Base-by-base conservation (phyloP, 2,888 invertebrate species). In the Priocnemis perturbator region DNA sequence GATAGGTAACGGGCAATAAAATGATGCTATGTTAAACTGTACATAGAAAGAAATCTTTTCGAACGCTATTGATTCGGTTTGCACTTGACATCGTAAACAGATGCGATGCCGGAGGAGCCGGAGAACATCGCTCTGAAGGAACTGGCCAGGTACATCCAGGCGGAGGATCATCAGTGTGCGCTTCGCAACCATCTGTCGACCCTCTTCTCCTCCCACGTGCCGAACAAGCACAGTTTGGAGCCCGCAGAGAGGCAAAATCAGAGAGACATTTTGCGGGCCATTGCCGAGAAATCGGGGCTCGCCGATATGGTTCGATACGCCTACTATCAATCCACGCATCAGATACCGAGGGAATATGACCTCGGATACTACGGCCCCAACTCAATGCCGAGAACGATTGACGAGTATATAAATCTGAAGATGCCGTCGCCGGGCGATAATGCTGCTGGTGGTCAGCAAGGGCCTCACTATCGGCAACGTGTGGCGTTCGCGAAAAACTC, bases 111-210 rank as follows among this genome's bases (percentile, higher is more conserved):
- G 14, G 83, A 83, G 21, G 69, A 77, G n/a, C 62, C 82, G 57
- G 77, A 83, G 37, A 78, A 82, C 60, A 67, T 80, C 9, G 77
- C 69, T 11, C 64, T 87, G 17, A 81, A 85, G 60, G 78, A 85
- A 20, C 37, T 88, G 26, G 77, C 81, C n/a, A 78, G 81, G 17
- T 82, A 82, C 45, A 64, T 87, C 37, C 82, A 86, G 53, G 61
- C 78, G 3, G 76, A 81, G 15, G 71, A 67, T 63, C 53, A 60
- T 9, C 65, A 63, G 30, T 63, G 5, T 56, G 62, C 21, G 26
- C 50, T 15, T 9, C 76, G 72, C 0, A 21, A 64, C 15, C 68
- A 69, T 37, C 50, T 71, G 4, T 23, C 69, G 0, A 63, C 73
- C 1, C 50, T 74, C 23, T 21, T 78, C 3, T 61, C 64, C 4